Evolutionary conservation across 2,797 vertebrate genomes (phyloP), one percentile per base, ranked within the genome.

Genomic region (Aplochiton taeniatus): DNA sequence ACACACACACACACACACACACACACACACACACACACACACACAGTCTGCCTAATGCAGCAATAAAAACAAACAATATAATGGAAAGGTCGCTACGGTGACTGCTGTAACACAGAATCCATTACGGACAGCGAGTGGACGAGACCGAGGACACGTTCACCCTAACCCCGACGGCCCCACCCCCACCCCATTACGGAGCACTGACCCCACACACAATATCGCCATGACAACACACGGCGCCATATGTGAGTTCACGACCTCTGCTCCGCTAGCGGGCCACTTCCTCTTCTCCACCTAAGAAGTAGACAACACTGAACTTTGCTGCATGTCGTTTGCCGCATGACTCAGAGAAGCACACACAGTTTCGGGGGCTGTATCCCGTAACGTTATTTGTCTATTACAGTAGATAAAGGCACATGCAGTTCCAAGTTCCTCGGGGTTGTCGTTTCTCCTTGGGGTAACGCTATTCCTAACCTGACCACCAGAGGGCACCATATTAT

Each of bases 211-310:
- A 11, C 10, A 12, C 3, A 6, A 31, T 31, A 31, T 16, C 57
- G 6, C 4, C 43, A n/a, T n/a, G 45, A 11, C 42, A 45, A 45
- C 14, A n/a, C 31, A 6, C 7, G n/a, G 18, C 57, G n/a, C 10
- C 58, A 42, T 66, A 75, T 71, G 75, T 65, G 73, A 70, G 77
- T 74, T 52, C 54, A 12, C 10, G 74, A 76, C 78, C 74, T 72
- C 69, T 78, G 60, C 45, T 65, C 31, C 63, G 13, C 43, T 9
- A 55, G 47, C 13, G 45, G n/a, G n/a, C n/a, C n/a, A n/a, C n/a
- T n/a, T n/a, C n/a, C n/a, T n/a, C n/a, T n/a, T n/a, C n/a, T n/a
- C n/a, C n/a, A n/a, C n/a, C n/a, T n/a, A n/a, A n/a, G n/a, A n/a
- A n/a, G n/a, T n/a, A n/a, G n/a, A n/a, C n/a, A n/a, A n/a, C n/a